A percentile compares a stretch with the other conserved stretches of the same genome.
Conservation (phyloP, 2,888 invertebrate species). For the Cosmorhoe ocellata region DNA sequence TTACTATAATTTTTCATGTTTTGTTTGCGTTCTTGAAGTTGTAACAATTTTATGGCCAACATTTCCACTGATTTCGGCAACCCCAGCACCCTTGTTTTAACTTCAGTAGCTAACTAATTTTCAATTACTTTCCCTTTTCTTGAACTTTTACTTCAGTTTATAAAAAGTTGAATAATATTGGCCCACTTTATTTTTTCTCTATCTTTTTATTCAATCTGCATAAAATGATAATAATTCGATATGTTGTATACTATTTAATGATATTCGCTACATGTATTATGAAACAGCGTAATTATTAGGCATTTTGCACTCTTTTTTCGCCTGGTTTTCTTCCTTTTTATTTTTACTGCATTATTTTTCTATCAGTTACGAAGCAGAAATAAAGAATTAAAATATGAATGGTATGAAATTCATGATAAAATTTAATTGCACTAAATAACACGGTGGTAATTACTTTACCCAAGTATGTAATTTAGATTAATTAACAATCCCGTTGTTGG, state of each 20-base stretch:
- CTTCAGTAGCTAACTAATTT: constrained; percentile 66
- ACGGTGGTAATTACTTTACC: constrained; percentile 60
- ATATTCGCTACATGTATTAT: constrained; percentile 48
- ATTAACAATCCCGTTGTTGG: constrained; percentile 67
- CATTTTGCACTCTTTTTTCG: constrained; percentile 69
- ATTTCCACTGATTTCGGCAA: constrained; percentile 57
- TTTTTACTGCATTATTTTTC: constrained; percentile 53
- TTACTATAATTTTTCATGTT: constrained; percentile 14
- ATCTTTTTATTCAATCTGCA: constrained; percentile 58
- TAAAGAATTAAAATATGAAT: constrained; percentile 67
- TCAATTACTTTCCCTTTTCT: constrained; percentile 61
- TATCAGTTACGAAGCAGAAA: constrained; percentile 63
- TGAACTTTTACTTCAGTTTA: constrained; percentile 56
- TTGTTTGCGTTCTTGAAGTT: constrained; percentile 20
- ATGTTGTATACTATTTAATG: constrained; percentile 64
- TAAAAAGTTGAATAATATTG: constrained; percentile 50
- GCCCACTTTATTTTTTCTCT: constrained; percentile 53
- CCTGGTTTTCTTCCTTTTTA: constrained; percentile 62
- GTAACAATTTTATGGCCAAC: constrained; percentile 30
- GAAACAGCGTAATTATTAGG: constrained; percentile 42
- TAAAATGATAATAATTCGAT: constrained; percentile 50
- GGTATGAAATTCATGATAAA: constrained; percentile 58
- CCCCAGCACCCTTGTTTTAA: constrained; percentile 63
- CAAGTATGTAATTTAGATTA: constrained; percentile 57
- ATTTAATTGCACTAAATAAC: constrained; percentile 72